Percentiles rank a stretch among this genome's conserved stretches.
Conservation (phyloP, 2,888 invertebrate species). For the Perithous albicinctus region DNA sequence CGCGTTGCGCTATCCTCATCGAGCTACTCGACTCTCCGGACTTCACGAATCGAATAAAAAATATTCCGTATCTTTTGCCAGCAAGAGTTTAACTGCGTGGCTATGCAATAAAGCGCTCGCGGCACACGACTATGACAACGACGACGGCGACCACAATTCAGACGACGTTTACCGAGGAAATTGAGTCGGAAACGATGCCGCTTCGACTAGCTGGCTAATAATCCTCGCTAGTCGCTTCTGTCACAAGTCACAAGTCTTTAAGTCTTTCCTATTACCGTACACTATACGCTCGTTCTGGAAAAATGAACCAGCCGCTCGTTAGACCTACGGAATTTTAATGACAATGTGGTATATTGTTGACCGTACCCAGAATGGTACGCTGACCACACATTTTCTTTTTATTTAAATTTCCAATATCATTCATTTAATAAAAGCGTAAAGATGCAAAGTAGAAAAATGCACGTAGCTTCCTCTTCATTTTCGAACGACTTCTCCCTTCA, state of each 20-base stretch:
- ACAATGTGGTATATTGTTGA: neutral
- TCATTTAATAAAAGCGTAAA: too few species aligned
- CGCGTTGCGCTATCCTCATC: conserved; percentile 71
- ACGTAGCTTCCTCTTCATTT: too few species aligned
- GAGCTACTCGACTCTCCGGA: conserved; percentile 60
- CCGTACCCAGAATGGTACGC: neutral
- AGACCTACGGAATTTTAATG: conserved; percentile 24
- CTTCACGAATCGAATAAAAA: conserved; percentile 78
- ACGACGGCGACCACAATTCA: conserved; percentile 43
- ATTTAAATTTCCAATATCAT: neutral
- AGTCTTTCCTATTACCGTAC: neutral
- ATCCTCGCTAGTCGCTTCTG: conserved; percentile 27
- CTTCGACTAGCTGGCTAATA: conserved; percentile 24
- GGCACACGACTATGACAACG: conserved; percentile 53
- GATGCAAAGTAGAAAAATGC: too few species aligned
- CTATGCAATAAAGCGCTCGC: conserved; percentile 45
- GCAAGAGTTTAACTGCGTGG: conserved; percentile 49
- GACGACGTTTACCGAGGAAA: conserved; percentile 60
- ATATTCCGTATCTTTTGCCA: conserved; percentile 50
- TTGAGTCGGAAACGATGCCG: conserved; percentile 58
- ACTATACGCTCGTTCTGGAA: conserved; percentile 34
- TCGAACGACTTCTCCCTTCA: too few species aligned
- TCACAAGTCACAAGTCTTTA: conserved; percentile 43
- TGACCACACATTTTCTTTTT: neutral
- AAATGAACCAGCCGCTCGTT: conserved; percentile 21